Evolutionary conservation across 2,113 vertebrate genomes (phyloP), one percentile per base, ranked within the genome.

Genomic region (Nycticryphes semicollaris): DNA sequence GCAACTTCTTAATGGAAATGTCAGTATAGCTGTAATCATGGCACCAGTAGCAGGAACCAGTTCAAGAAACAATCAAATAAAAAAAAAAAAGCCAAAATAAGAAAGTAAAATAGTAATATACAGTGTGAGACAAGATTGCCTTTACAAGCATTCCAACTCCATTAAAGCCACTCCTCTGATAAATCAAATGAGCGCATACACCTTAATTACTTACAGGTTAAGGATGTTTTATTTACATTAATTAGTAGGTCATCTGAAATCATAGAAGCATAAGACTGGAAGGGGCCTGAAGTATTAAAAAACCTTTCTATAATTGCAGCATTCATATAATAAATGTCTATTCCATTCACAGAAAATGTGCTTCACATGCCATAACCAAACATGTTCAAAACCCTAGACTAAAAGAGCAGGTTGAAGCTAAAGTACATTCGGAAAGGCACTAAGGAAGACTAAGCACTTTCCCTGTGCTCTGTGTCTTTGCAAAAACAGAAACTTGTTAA

Each of bases 1-100:
- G 48, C 18, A 85, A 81, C 23, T 93, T 92, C 83, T 78, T 80
- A 96, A 94, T 84, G 51, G 73, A 90, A 96, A 74, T 81, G 72
- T 83, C 92, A 93, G 14, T 25, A 48, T 54, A 83, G 10, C 56
- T 93, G 35, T 90, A 75, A 84, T 89, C 56, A 68, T 48, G 69
- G 76, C 51, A 86, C 76, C 30, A 84, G 47, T 67, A 74, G 5
- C 47, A 85, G 64, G 48, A 27, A 81, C 5, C 14, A 47, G 30
- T 30, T 91, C 72, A 88, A 93, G 60, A 75, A 90, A 86, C 12
- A 74, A 77, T 57, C 25, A 80, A 73, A 84, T 27, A 37, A 77
- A 73, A 92, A 92, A 27, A 23, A 31, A 72, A 86, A 89, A 83
- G 66, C 57, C 10, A 67, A 31, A 73, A 62, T 17, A 95, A 39